Conservation (phyloP, 23 tunicate species). For the Ciona savignyi region DNA sequence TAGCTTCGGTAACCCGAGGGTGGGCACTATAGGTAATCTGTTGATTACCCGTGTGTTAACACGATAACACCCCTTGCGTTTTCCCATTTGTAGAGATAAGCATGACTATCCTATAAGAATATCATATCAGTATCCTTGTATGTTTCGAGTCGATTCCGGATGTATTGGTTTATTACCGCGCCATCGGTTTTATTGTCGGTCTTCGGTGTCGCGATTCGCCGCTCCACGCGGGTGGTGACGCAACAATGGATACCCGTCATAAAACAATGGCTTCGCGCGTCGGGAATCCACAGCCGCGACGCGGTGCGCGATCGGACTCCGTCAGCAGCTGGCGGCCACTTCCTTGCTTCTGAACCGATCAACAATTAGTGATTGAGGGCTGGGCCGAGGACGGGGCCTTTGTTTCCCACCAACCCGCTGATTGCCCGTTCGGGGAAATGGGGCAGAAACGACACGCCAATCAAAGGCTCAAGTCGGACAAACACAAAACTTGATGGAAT, state of each 20-base stretch:
- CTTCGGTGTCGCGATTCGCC: background rate
- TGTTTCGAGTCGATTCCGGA: slow-evolving; percentile 2
- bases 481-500: slow-evolving; percentile 1
- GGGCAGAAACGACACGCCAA: slow-evolving; percentile 11
- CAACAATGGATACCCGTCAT: too few species aligned
- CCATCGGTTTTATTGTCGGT: slow-evolving; percentile 1
- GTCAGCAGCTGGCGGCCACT: slow-evolving; percentile 2
- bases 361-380: slow-evolving; percentile 6
- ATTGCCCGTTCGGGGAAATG: slow-evolving; percentile 7
- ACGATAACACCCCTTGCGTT: too few species aligned
- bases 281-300: background rate
- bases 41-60: too few species aligned
- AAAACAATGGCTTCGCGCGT: background rate
- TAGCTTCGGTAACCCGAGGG: too few species aligned
- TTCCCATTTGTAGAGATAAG: too few species aligned
- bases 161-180: background rate
- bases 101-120: too few species aligned
- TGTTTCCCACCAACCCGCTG: background rate
- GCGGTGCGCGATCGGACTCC: background rate
- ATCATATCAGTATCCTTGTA: too few species aligned
- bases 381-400: background rate
- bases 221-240: background rate
- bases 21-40: too few species aligned
- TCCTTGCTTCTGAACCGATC: background rate
- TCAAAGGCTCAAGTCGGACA: background rate